Evolutionary conservation across 53 echinoderm and acorn worm species (phyloP), one percentile per base, ranked within the genome.

Genomic region (Henricia sp.): DNA sequence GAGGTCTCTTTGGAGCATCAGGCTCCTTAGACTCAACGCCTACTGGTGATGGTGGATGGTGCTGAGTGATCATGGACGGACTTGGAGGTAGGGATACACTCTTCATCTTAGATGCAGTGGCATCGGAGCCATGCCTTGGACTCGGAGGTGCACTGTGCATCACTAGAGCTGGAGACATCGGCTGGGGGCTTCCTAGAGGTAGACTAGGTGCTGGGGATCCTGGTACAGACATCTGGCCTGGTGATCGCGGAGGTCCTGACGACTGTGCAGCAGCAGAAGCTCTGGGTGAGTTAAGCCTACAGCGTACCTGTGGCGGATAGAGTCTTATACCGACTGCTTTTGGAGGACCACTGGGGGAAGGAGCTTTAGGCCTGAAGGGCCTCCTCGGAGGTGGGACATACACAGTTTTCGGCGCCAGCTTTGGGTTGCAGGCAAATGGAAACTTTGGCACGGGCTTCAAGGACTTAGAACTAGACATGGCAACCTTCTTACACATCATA

Each of bases 391-490:
- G 62, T 19, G 73, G 72, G 12, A 85, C 72, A 17, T 85, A 73
- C 23, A 62, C 62, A 36, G 73, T 85, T 52, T 56, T 62, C 4
- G 84, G 87, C 27, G 93, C 87, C 37, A 93, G 86, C 40, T 76
- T 83, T 1, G 91, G 87, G 62, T 92, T 89, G 74, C 91, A 86
- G n/a, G 96, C 89, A 13, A 70, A 83, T 12, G 93, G 96, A 37
- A 95, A 89, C 77, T 95, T 95, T 20, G 96, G 93, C 13, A 93
- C 89, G 17, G 96, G 91, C 52, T 86, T 89, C 32, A 72, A 56
- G 8, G 85, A 62, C 27, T 74, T 69, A 27, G 91, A 68, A 19
- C 91, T 91, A 0, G 91, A 91, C 36, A 91, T 71, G 26, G 93
- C 93, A 28, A 95, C 80, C 58, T 84, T 93, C 58, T 91, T 89